Evolutionary conservation across 2,888 invertebrate species (phyloP), one percentile per base, ranked within the genome.

Genomic region (Agonopterix subpropinquella): DNA sequence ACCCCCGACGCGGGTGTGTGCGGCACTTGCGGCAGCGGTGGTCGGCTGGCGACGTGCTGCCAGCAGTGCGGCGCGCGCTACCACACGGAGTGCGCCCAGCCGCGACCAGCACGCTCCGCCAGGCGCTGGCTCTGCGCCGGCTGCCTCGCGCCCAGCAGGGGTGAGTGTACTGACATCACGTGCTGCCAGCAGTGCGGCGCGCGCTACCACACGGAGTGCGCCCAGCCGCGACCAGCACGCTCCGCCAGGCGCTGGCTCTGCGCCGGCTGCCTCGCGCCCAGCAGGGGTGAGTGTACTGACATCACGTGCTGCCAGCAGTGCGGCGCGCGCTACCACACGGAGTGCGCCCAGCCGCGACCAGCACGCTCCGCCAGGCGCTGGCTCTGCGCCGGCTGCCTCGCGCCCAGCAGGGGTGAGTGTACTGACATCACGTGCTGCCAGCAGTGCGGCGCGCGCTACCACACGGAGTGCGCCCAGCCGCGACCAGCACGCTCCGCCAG

Each of bases 131-230:
- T 80, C 69, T 91, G 92, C 74, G 84, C 82, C 60, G 76, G 76
- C 63, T 91, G 91, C 65, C 86, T 91, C 65, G 85, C 64, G 1
- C 51, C 50, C 4, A 11, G 58, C 13, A 52, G 70, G 56, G 73
- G 73, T 70, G 47, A 39, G 28, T n/a, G n/a, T n/a, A n/a, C n/a
- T n/a, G n/a, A n/a, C n/a, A n/a, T n/a, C n/a, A 84, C 81, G 18
- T 11, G 52, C 50, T 95, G 95, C 67, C 89, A 89, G 47, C 75
- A 79, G 11, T 95, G 95, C 79, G 73, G 80, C 2, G 80, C 82
- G 47, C 82, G 90, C 55, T 94, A 90, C 79, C 96, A 97, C 78
- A 79, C 92, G 46, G 93, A 95, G 74, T 97, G 96, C 77, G 78
- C 75, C 43, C 80, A 90, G 43, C 90, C 91, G 43, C 90, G 91